Base-by-base conservation (phyloP, 2,113 vertebrate species). In the Neolamprologus hecqui region DNA sequence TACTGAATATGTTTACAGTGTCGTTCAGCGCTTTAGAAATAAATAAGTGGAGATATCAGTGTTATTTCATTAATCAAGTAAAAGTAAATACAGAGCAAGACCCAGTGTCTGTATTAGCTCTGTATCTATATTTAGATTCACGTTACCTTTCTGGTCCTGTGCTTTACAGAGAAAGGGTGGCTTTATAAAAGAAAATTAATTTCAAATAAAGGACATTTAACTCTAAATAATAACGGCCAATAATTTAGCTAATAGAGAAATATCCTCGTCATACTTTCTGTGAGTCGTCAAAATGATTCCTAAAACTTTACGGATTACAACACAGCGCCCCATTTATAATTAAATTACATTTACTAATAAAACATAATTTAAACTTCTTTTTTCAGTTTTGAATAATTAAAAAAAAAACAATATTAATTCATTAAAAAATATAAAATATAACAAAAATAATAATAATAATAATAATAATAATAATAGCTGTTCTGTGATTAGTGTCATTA, bases 281-380 rank as follows among this genome's bases (percentile, higher is more conserved):
- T 7, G 15, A 28, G 23, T n/a, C 26, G 15, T 77, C 23, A 6
- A 31, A 49, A 49, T 5, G 23, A 49, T 75, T 75, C 14, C 23
- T 3, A 47, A n/a, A 49, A 77, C 23, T 49, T 19, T 45, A 75
- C 42, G 23, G 6, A 49, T 28, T 75, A 47, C 70, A 5, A 0
- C 9, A 49, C 6, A 75, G 15, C 28, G 2, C 45, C 42, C 45
- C 9, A 49, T 77, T 77, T 77, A 77, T 11, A 31, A 28, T 49
- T 31, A 12, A 31, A 75, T 75, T 17, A 49, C 15, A 19, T 75
- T 75, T 49, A 28, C 70, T 49, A 19, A 47, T 47, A 28, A 75
- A 75, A 28, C 9, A 28, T 11, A 47, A 75, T 28, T 47, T 45
- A 0, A 0, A 75, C 6, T 49, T 75, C 0, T 49, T 49, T 31